Conservation (phyloP, 2,888 invertebrate genomes). For the Ischnura elegans region DNA sequence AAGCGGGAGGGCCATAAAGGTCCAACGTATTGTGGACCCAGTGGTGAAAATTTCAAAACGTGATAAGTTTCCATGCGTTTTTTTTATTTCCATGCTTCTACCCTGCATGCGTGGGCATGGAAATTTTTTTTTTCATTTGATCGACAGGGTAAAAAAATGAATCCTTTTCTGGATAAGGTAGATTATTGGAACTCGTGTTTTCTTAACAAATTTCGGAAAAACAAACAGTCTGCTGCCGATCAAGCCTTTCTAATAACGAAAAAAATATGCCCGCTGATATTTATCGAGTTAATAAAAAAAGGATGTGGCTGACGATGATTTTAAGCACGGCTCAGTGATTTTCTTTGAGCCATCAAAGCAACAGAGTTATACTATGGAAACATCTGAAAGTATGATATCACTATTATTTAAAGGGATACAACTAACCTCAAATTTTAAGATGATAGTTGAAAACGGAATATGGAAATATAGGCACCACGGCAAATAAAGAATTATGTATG, state of each 20-base stretch:
- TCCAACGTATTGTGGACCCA: constrained; percentile 39
- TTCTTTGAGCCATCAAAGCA: neutral
- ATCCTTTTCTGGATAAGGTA: constrained; percentile 51
- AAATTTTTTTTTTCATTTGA: constrained; percentile 47
- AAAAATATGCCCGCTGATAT: neutral
- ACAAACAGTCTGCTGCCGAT: constrained; percentile 42
- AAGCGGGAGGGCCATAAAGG: constrained; percentile 61
- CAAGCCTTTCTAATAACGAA: neutral
- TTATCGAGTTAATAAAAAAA: constrained; percentile 34
- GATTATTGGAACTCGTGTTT: constrained; percentile 28
- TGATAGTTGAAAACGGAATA: no score
- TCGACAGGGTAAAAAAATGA: constrained; percentile 41
- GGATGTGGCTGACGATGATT: neutral
- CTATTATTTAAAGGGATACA: no score
- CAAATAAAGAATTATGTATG: no score
- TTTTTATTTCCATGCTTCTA: neutral
- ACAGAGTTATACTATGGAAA: neutral
- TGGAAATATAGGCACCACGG: no score
- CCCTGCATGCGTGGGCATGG: neutral
- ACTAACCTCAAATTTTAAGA: no score
- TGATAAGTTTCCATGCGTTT: constrained; percentile 56
- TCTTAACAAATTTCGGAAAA: constrained; percentile 63
- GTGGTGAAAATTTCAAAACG: constrained; percentile 60
- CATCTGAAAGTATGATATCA: neutral
- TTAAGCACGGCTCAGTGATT: neutral